phyloP scores from a whole-genome alignment of 2,888 invertebrate species.

The Dicranocentrus wangi region DNA sequence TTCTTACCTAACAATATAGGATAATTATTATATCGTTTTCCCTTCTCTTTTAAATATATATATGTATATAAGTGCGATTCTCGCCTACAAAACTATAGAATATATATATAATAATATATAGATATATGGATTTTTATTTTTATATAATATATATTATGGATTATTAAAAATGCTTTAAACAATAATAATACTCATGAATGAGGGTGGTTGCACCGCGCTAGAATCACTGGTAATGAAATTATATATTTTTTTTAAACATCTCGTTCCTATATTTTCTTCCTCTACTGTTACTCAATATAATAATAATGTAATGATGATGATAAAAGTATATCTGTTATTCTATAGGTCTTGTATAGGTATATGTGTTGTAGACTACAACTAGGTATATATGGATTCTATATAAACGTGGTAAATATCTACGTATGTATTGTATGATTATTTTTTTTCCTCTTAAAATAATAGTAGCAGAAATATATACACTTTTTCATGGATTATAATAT shows the following conservation, averaged over 20 bases:
- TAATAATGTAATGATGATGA: constrained; percentile 40
- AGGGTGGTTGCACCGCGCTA: constrained; percentile 72
- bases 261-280: constrained; percentile 37
- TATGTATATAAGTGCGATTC: constrained; percentile 62
- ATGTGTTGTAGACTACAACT: too few relatives aligned
- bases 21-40: constrained; percentile 23
- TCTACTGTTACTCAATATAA: background rate
- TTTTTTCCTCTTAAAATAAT: constrained; percentile 4
- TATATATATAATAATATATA: constrained; percentile 45
- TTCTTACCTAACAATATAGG: background rate
- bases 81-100: constrained; percentile 63
- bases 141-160: constrained; percentile 47
- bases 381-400: too few relatives aligned
- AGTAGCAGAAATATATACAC: constrained; percentile 62
- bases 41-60: constrained; percentile 41
- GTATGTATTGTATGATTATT: too few relatives aligned
- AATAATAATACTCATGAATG: constrained; percentile 71
- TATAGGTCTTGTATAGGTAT: too few relatives aligned
- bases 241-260: constrained; percentile 56
- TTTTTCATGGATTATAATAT: constrained; percentile 1
- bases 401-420: too few relatives aligned
- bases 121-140: constrained; percentile 35
- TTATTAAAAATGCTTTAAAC: constrained; percentile 65
- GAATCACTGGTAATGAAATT: constrained; percentile 65
- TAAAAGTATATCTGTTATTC: constrained; percentile 34